Evolutionary conservation across 2,113 vertebrate genomes (phyloP), one percentile per base, ranked within the genome.

Genomic region (Manacus vitellinus): DNA sequence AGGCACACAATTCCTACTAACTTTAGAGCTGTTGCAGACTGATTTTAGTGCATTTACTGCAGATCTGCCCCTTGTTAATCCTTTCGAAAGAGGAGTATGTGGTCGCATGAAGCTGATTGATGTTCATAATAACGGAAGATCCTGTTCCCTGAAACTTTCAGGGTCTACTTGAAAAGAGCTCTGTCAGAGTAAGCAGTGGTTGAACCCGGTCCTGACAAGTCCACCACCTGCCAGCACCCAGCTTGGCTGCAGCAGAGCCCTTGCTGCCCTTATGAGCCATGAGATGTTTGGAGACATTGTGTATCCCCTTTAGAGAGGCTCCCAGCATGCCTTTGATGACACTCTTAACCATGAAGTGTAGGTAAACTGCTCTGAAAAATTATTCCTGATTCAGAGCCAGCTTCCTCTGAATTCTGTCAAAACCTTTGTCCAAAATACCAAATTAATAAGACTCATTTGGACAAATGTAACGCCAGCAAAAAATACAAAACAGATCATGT

Each of bases 81-180:
- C n/a, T 23, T 86, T 59, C 72, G 61, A 35, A 80, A 82, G 82
- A 77, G 63, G 73, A 94, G 74, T 90, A 92, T 83, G 61, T 83
- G 78, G 74, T 75, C 1, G 0, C 39, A n/a, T 77, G 70, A 93
- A 95, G 75, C 85, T 91, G 87, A 87, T 78, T 68, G 87, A 94
- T 92, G 78, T 11, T 66, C 33, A 31, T 43, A 51, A 21, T 83
- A 54, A 66, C 66, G 35, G 49, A 85, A 89, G 95, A 95, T 94
- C 44, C 0, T 11, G 43, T 93, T 93, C 81, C 16, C 47, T 89
- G 82, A 79, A 37, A 89, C 74, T 16, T 82, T 76, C 52, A 62
- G 77, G 25, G 41, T 89, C 71, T 76, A 37, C 59, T 31, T 76
- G 68, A 76, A 73, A 75, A 58, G 25, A 67, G 37, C 23, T 83